These are phyloP conservation scores for Cremastinae sp. DNA, from an alignment of 2,888 invertebrate species.

Conservation along the genomic window DNA sequence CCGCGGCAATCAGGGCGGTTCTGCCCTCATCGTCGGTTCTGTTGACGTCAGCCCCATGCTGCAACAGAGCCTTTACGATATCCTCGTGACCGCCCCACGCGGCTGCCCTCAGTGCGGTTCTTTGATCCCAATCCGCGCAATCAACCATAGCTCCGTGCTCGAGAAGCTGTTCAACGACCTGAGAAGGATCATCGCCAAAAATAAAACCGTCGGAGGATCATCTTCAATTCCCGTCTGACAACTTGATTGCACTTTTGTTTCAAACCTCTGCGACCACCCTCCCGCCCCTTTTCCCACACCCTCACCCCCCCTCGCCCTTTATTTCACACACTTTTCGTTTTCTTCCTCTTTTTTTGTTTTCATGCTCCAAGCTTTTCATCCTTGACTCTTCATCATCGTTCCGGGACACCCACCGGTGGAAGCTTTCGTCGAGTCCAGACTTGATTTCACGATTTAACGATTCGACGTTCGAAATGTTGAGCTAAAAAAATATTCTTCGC, in stretches of 20 bases:
- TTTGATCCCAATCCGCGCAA: constrained; percentile 92
- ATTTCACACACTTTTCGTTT: too few relatives aligned
- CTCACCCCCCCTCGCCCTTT: too few relatives aligned
- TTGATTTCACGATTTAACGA: too few relatives aligned
- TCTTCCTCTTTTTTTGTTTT: too few relatives aligned
- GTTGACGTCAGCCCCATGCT: constrained; percentile 90
- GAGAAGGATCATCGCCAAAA: constrained; percentile 61
- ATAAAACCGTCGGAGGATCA: constrained; percentile 36
- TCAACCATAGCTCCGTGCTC: constrained; percentile 92
- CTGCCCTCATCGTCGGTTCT: constrained; percentile 94
- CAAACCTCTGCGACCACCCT: constrained; percentile 36
- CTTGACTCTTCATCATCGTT: too few relatives aligned
- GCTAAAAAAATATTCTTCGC: too few relatives aligned
- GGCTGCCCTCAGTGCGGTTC: constrained; percentile 94
- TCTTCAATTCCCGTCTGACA: constrained; percentile 27
- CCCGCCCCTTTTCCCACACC: too few relatives aligned
- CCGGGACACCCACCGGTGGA: too few relatives aligned
- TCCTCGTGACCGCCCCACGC: constrained; percentile 97
- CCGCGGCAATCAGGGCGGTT: constrained; percentile 96
- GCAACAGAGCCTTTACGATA: constrained; percentile 88
- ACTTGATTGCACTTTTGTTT: constrained; percentile 60
- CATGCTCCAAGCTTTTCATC: too few relatives aligned
- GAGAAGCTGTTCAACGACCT: constrained; percentile 90
- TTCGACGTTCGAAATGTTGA: too few relatives aligned
- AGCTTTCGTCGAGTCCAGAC: too few relatives aligned